A percentile compares a stretch with the other conserved stretches of the same genome.
phyloP scores from a whole-genome alignment of 2,113 vertebrate genomes.

The Nibea albiflora region DNA sequence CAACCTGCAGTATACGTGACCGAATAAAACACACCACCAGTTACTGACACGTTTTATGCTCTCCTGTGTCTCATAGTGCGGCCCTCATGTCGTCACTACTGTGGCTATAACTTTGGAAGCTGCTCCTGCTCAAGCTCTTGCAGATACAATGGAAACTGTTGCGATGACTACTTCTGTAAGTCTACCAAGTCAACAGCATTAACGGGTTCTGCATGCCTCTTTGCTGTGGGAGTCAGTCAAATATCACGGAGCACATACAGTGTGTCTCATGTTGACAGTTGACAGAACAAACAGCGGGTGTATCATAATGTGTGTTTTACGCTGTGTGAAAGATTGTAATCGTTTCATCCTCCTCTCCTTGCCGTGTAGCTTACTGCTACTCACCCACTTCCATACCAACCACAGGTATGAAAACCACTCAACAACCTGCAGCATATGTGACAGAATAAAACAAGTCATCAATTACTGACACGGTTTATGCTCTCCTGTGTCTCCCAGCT shows the following conservation, averaged over 20 bases:
- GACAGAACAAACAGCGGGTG: background rate
- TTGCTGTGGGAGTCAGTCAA: too few relatives aligned
- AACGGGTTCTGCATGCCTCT: too few relatives aligned
- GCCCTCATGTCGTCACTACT: constrained; percentile 65
- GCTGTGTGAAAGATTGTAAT: background rate
- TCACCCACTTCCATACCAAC: background rate
- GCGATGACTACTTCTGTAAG: constrained; percentile 67
- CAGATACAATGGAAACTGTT: constrained; percentile 64
- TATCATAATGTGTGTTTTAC: background rate
- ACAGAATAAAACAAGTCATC: background rate
- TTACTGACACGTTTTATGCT: background rate
- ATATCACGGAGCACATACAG: too few relatives aligned
- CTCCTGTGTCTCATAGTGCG: constrained; percentile 3
- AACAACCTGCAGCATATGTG: background rate
- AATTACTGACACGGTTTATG: background rate
- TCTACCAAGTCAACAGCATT: background rate
- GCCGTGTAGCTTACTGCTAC: background rate
- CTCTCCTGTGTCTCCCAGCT: background rate
- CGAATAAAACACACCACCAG: background rate
- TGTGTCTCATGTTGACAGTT: background rate
- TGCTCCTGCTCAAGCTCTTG: constrained; percentile 79
- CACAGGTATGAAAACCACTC: constrained; percentile 31
- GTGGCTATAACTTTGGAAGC: constrained; percentile 45
- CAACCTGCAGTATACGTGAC: background rate
- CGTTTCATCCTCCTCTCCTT: background rate